Evolutionary conservation across 2,888 invertebrate genomes (phyloP).

Genomic region (Encarsia formosa): DNA sequence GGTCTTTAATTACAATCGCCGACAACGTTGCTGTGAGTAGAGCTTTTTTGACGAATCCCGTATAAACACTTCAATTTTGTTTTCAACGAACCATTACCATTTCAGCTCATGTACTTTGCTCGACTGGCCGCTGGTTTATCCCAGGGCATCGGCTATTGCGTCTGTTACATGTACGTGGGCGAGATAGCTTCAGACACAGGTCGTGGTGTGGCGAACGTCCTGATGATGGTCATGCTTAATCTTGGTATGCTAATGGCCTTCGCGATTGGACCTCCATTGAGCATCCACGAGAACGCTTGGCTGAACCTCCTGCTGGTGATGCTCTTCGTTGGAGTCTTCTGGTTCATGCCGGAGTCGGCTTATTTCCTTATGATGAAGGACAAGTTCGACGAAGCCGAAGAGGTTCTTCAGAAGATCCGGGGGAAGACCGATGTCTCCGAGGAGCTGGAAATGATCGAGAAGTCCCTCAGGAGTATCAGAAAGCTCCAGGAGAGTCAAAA

Average conservation of each 20-base stretch:
- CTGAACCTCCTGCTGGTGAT: constrained; percentile 44
- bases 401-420: constrained; percentile 50
- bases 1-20: constrained; percentile 33
- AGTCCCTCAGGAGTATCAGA: constrained; percentile 11
- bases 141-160: constrained; percentile 30
- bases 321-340: constrained; percentile 42
- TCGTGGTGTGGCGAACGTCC: constrained; percentile 58
- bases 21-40: constrained; percentile 33
- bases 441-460: constrained; percentile 43
- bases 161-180: constrained; percentile 35
- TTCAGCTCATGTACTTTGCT: constrained; percentile 36
- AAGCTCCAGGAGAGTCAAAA: constrained; percentile 8
- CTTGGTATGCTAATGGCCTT: constrained; percentile 40
- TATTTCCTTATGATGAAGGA: constrained; percentile 42
- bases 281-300: constrained; percentile 32
- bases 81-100: too few relatives aligned
- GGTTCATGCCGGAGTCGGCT: constrained; percentile 56
- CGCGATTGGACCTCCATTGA: constrained; percentile 36
- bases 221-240: constrained; percentile 56
- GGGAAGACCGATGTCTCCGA: constrained; percentile 55
- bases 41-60: too few relatives aligned
- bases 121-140: constrained; percentile 34
- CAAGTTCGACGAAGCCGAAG: constrained; percentile 47
- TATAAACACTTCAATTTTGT: too few relatives aligned
- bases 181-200: constrained; percentile 34